Evolutionary conservation across 2,113 vertebrate genomes (phyloP), one percentile per base, ranked within the genome.

Genomic region (Paradoxurus hermaphroditus): DNA sequence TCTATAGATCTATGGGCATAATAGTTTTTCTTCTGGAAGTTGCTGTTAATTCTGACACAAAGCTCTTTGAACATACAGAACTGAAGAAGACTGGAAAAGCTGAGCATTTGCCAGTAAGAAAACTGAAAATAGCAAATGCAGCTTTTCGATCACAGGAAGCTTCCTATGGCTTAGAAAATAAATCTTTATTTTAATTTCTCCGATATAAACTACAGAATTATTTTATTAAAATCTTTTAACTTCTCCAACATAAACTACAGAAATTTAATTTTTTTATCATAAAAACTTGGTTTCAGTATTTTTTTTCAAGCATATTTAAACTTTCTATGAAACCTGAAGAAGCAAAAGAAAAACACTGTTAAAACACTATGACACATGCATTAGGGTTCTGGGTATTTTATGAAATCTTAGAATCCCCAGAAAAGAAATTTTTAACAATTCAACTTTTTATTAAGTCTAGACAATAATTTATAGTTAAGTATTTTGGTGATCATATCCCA

Each of bases 131-230:
- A 88, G 84, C 29, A 65, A 88, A 81, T 11, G 18, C 68, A 70
- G 49, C 39, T 93, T 91, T 59, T 91, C 29, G 36, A 68, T 86
- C 6, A 73, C 46, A 87, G 39, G 36, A 90, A 90, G 27, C 67
- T 91, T n/a, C 62, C 41, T 81, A 36, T 4, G 18, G 9, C n/a
- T 92, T 63, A 63, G 18, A 56, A 70, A 91, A 18, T 25, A 84
- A 94, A 65, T 78, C 56, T 56, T 62, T 86, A 90, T 53, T 81
- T 96, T 87, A 95, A 89, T 51, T 86, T 19, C 23, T 88, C 41
- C 19, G 88, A 46, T 23, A n/a, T n/a, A n/a, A n/a, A n/a, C n/a
- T n/a, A n/a, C n/a, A n/a, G 59, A 25, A 62, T 62, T 82, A 75
- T 49, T 83, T n/a, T n/a, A n/a, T n/a, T n/a, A n/a, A n/a, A n/a